Evolutionary conservation across 1,140 invertebrate genomes (phyloP).

Genomic region (Antheraea pernyi): DNA sequence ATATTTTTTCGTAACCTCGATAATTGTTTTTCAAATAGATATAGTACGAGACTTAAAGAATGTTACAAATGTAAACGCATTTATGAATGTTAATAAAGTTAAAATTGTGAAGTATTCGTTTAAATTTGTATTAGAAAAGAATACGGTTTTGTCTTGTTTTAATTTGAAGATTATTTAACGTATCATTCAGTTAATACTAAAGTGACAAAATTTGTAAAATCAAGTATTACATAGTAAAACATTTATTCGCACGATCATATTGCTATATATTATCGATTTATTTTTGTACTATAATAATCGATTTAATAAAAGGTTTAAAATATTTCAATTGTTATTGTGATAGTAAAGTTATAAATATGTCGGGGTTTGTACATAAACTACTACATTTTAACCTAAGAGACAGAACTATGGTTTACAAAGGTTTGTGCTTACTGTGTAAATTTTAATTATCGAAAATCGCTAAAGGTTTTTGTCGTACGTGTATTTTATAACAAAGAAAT

Average conservation of each 20-base stretch:
- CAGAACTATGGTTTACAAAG: not conserved
- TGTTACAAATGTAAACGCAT: too few species aligned
- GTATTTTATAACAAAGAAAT: not conserved
- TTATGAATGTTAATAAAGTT: too few species aligned
- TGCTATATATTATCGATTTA: conserved; percentile 8
- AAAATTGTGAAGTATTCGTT: too few species aligned
- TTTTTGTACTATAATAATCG: conserved; percentile 7
- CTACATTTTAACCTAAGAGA: conserved; percentile 1
- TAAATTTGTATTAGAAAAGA: too few species aligned
- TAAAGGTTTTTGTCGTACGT: not conserved
- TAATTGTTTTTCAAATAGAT: not conserved
- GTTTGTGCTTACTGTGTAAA: not conserved
- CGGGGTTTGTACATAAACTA: conserved; percentile 12
- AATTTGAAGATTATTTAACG: too few species aligned
- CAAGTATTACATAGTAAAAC: not conserved
- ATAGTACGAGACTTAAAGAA: too few species aligned
- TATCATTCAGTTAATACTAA: too few species aligned
- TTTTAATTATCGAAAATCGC: not conserved
- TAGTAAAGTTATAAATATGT: conserved; percentile 10
- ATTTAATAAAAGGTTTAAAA: conserved; percentile 5
- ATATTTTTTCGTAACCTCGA: not conserved
- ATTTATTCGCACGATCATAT: not conserved
- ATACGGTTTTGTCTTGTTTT: too few species aligned
- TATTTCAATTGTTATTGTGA: conserved; percentile 16
- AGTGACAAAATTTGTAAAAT: not conserved